A percentile compares a stretch with the other conserved stretches of the same genome.
Evolutionary conservation across 2,797 vertebrate species (phyloP).

Genomic region (Epinephelus coioides): DNA sequence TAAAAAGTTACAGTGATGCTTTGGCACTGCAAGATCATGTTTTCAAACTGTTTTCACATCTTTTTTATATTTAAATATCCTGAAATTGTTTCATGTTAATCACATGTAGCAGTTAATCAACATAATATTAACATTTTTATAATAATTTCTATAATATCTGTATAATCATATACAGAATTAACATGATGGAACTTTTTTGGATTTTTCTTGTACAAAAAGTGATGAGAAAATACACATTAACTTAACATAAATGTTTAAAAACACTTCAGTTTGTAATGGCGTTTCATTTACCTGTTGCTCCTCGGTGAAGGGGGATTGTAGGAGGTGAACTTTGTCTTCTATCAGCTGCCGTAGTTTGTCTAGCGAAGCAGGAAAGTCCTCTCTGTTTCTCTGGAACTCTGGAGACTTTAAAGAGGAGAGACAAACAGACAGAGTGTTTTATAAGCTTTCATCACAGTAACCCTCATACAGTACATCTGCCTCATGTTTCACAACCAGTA

Average conservation of each 20-base stretch:
- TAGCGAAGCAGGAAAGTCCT: constrained; percentile 53
- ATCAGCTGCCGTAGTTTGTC: constrained; percentile 66
- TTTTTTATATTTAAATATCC: too few relatives aligned
- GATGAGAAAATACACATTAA: neutral
- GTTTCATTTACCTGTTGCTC: constrained; percentile 62
- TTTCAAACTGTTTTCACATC: too few relatives aligned
- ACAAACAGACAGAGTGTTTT: neutral
- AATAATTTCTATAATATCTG: neutral
- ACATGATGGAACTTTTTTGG: neutral
- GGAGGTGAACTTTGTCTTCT: constrained; percentile 63
- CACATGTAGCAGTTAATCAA: too few relatives aligned
- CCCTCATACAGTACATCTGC: constrained; percentile 1
- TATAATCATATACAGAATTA: neutral
- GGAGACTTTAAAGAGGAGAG: constrained; percentile 49
- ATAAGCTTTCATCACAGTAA: constrained; percentile 29
- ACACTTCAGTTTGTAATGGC: neutral
- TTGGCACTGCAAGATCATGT: too few relatives aligned
- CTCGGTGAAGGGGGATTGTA: constrained; percentile 42
- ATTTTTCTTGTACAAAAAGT: neutral
- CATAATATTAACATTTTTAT: too few relatives aligned
- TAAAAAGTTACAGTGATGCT: too few relatives aligned
- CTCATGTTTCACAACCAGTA: constrained; percentile 27
- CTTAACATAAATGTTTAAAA: neutral
- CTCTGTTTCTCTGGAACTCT: constrained; percentile 38
- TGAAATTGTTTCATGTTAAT: too few relatives aligned